These are phyloP conservation scores for Micronisus gabar DNA, from an alignment of 2,113 vertebrate genomes.

Conservation along the genomic window DNA sequence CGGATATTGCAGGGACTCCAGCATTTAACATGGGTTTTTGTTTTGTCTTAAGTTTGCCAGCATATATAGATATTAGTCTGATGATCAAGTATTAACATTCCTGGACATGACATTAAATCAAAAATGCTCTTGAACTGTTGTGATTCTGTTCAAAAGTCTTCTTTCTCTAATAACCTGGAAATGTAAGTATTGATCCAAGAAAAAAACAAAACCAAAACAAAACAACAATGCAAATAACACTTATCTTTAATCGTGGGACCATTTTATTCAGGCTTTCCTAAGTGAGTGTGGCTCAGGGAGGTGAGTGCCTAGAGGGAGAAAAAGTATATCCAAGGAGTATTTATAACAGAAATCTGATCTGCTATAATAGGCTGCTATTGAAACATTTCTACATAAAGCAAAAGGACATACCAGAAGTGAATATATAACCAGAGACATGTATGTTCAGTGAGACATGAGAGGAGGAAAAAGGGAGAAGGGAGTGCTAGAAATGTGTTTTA, in stretches of 20 bases:
- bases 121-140: neutral
- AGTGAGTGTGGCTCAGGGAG: neutral
- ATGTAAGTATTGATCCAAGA: neutral
- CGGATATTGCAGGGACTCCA: neutral
- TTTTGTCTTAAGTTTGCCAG: neutral
- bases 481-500: neutral
- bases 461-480: neutral
- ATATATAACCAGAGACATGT: neutral
- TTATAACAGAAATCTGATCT: neutral
- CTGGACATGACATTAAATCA: neutral
- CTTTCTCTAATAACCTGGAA: neutral
- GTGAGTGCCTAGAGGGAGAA: neutral
- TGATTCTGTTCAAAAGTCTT: neutral
- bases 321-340: neutral
- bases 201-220: neutral
- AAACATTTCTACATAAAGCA: neutral
- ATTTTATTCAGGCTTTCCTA: neutral
- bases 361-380: neutral
- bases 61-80: neutral
- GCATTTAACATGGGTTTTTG: neutral
- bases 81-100: neutral
- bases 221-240: rapidly evolving
- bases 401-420: neutral
- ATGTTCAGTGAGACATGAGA: neutral
- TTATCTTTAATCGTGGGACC: neutral